phyloP scores from a whole-genome alignment of 2,113 vertebrate species.

The Eupsittula cactorum region DNA sequence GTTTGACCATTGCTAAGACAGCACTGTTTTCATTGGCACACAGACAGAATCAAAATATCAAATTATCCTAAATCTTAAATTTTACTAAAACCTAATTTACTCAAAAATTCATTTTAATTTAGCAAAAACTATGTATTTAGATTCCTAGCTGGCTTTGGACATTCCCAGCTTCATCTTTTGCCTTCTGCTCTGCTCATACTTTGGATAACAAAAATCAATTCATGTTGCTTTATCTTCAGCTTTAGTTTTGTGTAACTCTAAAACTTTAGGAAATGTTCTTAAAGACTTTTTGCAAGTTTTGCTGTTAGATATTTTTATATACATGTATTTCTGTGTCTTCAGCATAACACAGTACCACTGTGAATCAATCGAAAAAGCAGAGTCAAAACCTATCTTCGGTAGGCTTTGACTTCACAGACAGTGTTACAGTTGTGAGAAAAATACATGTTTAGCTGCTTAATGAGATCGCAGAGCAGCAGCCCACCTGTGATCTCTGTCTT shows the following conservation, averaged over 20 bases:
- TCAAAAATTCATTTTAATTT: background rate
- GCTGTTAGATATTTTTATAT: background rate
- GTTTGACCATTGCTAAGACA: background rate
- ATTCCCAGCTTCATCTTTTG: background rate
- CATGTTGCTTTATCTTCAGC: background rate
- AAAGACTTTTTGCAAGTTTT: background rate
- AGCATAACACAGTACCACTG: background rate
- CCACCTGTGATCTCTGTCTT: background rate
- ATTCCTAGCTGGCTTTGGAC: background rate
- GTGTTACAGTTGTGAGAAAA: background rate
- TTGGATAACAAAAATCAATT: background rate
- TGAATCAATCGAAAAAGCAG: background rate
- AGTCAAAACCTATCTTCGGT: background rate
- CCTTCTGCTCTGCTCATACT: background rate
- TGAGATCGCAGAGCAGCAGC: background rate
- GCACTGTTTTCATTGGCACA: background rate
- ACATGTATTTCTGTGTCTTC: background rate
- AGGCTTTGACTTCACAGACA: background rate
- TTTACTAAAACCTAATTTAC: background rate
- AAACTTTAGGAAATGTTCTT: background rate
- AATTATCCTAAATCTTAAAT: background rate
- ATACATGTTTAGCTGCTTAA: background rate
- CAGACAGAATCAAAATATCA: background rate
- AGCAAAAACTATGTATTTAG: background rate
- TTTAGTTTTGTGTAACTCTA: background rate